A percentile compares a stretch with the other conserved stretches of the same genome.
Conservation (phyloP, 1,140 invertebrate genomes). For the Danaus melanippus region DNA sequence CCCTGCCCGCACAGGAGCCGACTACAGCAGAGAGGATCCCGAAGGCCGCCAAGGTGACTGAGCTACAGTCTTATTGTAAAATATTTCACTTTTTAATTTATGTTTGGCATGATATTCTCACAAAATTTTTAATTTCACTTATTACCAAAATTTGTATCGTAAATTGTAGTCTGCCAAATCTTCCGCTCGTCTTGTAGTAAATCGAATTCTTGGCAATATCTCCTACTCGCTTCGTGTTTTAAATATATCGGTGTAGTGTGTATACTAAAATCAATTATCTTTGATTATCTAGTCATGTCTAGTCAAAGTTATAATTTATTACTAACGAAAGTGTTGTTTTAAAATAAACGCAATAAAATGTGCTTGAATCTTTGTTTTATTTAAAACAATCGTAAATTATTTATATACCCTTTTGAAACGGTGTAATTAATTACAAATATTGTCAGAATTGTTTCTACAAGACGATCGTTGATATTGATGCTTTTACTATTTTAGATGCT, state of each 20-base stretch:
- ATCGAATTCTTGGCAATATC: constrained; percentile 41
- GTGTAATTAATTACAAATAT: constrained; percentile 1
- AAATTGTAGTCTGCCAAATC: constrained; percentile 46
- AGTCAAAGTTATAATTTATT: constrained; percentile 33
- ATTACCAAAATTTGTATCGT: constrained; percentile 55
- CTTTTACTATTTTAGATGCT: constrained; percentile 60
- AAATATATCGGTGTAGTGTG: constrained; percentile 46
- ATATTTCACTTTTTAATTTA: constrained; percentile 63
- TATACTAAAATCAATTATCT: constrained; percentile 40
- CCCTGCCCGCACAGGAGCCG: constrained; percentile 56
- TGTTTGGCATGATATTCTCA: constrained; percentile 70
- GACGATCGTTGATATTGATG: constrained; percentile 54
- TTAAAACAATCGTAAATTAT: constrained; percentile 30
- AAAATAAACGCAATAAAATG: constrained; percentile 42
- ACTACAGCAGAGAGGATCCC: constrained; percentile 29
- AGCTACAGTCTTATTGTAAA: constrained; percentile 66
- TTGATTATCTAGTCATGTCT: constrained; percentile 58
- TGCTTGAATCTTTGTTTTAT: constrained; percentile 57
- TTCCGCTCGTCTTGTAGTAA: constrained; percentile 67
- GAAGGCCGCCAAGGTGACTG: constrained; percentile 64
- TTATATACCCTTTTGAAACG: constrained; percentile 21
- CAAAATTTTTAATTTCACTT: constrained; percentile 64
- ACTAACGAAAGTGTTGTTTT: constrained; percentile 38
- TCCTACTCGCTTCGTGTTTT: constrained; percentile 27
- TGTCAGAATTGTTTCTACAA: constrained; percentile 44